A percentile compares a stretch with the other conserved stretches of the same genome.
phyloP scores from a whole-genome alignment of 2,113 vertebrate genomes.

The Setophaga kirtlandii region DNA sequence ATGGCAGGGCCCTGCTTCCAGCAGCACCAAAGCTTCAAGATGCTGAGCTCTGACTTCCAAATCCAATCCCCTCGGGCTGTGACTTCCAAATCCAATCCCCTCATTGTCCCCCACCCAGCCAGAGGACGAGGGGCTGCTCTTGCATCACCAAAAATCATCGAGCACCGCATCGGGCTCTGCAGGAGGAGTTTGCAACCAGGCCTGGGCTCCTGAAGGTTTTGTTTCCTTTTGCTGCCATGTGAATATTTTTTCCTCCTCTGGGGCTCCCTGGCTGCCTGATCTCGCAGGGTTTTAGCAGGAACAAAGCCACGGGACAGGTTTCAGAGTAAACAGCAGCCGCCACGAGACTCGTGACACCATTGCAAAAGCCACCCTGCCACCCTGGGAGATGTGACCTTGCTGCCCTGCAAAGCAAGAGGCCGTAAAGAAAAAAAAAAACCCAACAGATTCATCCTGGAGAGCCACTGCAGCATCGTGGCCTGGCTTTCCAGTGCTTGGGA shows the following conservation, averaged over 20 bases:
- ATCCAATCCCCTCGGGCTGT: background rate
- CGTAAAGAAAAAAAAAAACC: background rate
- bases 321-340: conserved; percentile 29
- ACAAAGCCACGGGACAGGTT: conserved; percentile 26
- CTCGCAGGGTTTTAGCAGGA: background rate
- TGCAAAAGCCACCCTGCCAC: background rate
- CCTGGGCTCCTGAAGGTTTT: background rate
- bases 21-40: background rate
- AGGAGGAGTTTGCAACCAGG: background rate
- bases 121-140: background rate
- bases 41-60: background rate
- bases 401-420: background rate
- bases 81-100: background rate
- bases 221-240: background rate
- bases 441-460: background rate
- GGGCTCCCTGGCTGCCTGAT: background rate
- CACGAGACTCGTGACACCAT: background rate
- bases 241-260: background rate
- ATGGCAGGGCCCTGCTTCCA: background rate
- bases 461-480: background rate
- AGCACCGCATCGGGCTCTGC: accelerated
- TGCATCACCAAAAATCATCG: background rate
- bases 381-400: background rate
- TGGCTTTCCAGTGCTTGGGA: background rate
- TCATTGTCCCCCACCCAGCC: background rate